Percentiles rank a stretch among this genome's conserved stretches.
These are phyloP conservation scores for Eilema sororculum DNA, from an alignment of 2,888 invertebrate genomes.

Conservation along the genomic window DNA sequence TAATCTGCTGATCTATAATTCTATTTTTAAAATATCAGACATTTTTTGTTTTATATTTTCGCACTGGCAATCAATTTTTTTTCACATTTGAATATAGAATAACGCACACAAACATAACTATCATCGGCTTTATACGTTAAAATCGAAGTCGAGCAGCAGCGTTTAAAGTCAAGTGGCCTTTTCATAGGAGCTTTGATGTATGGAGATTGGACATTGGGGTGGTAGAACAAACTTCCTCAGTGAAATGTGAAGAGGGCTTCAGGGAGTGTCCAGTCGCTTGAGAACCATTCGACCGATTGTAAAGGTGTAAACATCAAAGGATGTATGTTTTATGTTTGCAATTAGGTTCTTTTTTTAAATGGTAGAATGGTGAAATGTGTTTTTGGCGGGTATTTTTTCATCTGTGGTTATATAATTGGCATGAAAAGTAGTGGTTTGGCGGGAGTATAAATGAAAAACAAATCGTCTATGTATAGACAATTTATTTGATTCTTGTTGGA, in stretches of 20 bases:
- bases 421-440: neutral
- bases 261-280: constrained; percentile 48
- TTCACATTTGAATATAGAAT: constrained; percentile 22
- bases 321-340: constrained; percentile 27
- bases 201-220: constrained; percentile 38
- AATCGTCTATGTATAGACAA: too few species aligned
- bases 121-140: constrained; percentile 42
- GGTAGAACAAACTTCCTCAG: constrained; percentile 38
- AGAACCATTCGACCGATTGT: constrained; percentile 48
- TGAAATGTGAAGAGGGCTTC: constrained; percentile 28
- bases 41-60: neutral
- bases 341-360: constrained; percentile 23
- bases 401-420: neutral
- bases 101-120: constrained; percentile 40
- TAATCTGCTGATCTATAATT: too few species aligned
- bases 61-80: constrained; percentile 19
- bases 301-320: constrained; percentile 53
- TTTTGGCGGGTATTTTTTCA: too few species aligned
- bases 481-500: neutral
- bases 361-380: neutral
- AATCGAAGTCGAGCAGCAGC: constrained; percentile 48
- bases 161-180: constrained; percentile 49
- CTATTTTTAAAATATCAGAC: too few species aligned
- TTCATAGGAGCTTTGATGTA: constrained; percentile 48
- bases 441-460: too few species aligned